These are phyloP conservation scores for Drosophila lini DNA, from an alignment of 1,140 invertebrate species.

Conservation along the genomic window DNA sequence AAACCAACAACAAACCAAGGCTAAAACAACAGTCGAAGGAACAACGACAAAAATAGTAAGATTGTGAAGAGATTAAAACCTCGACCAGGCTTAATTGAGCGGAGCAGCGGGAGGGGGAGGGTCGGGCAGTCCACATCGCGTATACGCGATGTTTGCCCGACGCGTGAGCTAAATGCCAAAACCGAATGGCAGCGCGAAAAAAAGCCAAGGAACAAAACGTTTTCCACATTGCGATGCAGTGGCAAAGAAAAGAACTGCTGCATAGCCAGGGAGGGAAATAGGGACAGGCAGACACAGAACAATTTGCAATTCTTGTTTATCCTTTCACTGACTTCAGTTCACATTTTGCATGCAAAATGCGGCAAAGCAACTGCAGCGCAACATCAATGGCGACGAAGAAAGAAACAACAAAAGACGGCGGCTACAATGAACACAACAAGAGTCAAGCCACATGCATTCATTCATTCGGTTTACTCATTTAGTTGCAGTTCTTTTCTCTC, in stretches of 20 bases:
- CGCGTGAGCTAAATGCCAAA: slow-evolving; percentile 68
- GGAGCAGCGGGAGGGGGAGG: slow-evolving; percentile 2
- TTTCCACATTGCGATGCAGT: slow-evolving; percentile 56
- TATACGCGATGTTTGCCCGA: slow-evolving; percentile 54
- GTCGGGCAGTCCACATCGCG: slow-evolving; percentile 26
- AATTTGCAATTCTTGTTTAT: slow-evolving; percentile 43
- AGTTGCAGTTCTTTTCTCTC: slow-evolving; percentile 44
- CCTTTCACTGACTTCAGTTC: slow-evolving; percentile 44
- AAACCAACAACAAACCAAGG: slow-evolving; percentile 48
- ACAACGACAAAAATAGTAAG: slow-evolving; percentile 16
- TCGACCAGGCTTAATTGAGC: slow-evolving; percentile 72
- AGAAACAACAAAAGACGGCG: slow-evolving; percentile 15
- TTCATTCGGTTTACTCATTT: slow-evolving; percentile 60
- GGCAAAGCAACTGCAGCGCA: slow-evolving; percentile 45
- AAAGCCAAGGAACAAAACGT: slow-evolving; percentile 55
- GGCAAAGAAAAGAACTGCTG: slow-evolving; percentile 25
- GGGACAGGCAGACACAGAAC: not conserved
- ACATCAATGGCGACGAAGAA: slow-evolving; percentile 29
- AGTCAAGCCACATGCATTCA: slow-evolving; percentile 54
- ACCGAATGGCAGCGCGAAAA: slow-evolving; percentile 23
- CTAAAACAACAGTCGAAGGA: slow-evolving; percentile 38
- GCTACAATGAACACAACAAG: slow-evolving; percentile 27
- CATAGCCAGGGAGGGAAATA: not conserved
- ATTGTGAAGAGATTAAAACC: slow-evolving; percentile 69
- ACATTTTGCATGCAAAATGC: slow-evolving; percentile 77